Conservation (phyloP, 2,113 vertebrate species). For the Perca schrenkii region DNA sequence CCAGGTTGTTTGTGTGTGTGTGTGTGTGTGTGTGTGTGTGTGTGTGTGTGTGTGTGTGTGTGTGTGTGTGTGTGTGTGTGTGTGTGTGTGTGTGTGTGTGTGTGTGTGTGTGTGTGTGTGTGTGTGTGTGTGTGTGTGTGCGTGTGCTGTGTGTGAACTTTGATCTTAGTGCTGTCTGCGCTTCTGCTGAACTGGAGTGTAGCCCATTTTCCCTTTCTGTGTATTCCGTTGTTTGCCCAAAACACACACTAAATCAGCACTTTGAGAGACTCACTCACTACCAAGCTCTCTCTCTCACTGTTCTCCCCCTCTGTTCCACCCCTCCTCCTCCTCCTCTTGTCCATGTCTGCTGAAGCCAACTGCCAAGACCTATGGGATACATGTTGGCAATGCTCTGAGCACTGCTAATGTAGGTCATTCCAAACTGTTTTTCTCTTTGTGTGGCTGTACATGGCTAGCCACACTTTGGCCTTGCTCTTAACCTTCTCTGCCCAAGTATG, state of each 20-base stretch:
- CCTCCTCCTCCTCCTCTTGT: constrained; percentile 42
- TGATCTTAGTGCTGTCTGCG: constrained; percentile 73
- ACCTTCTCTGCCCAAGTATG: constrained; percentile 40
- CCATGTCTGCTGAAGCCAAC: constrained; percentile 69
- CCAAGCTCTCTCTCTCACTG: neutral
- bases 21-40: constrained; percentile 7
- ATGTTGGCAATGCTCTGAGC: constrained; percentile 65
- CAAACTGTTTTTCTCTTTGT: constrained; percentile 58
- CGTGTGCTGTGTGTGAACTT: constrained; percentile 61
- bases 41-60: neutral
- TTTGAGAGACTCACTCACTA: constrained; percentile 47
- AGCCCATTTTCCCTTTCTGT: constrained; percentile 73
- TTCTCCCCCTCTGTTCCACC: neutral
- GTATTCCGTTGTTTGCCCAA: constrained; percentile 70
- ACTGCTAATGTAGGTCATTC: constrained; percentile 76
- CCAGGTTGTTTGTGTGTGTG: constrained; percentile 52
- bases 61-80: neutral
- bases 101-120: constrained; percentile 3
- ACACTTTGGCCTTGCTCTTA: constrained; percentile 43
- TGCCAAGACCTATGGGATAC: constrained; percentile 66
- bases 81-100: neutral
- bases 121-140: neutral
- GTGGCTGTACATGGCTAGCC: constrained; percentile 50
- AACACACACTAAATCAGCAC: constrained; percentile 72
- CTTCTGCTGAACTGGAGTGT: constrained; percentile 70